Conservation (phyloP, 2,888 invertebrate species). For the Helobdella robusta region DNA sequence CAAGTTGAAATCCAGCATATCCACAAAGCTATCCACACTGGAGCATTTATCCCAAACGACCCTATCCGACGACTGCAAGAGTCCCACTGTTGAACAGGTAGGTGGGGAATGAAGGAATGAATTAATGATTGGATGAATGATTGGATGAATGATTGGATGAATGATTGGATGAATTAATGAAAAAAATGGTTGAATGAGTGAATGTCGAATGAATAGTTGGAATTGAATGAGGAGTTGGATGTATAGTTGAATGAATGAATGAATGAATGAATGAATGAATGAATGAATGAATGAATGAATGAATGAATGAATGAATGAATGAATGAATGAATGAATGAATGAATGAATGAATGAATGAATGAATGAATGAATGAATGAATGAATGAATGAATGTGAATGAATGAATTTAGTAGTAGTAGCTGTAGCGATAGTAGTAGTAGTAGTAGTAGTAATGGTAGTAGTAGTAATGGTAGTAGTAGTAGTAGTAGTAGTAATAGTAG, state of each 20-base stretch:
- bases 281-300: too few species aligned
- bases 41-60: slow-evolving; percentile 30
- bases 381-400: not conserved
- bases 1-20: slow-evolving; percentile 50
- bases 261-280: not conserved
- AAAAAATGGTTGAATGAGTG: too few species aligned
- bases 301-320: too few species aligned
- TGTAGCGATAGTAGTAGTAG: slow-evolving; percentile 11
- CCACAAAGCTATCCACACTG: slow-evolving; percentile 30
- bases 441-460: slow-evolving; percentile 16
- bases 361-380: not conserved
- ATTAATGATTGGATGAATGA: not conserved
- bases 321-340: too few species aligned
- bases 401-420: too few species aligned
- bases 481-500: slow-evolving; percentile 18
- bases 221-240: not conserved
- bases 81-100: slow-evolving; percentile 48
- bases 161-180: not conserved
- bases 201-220: too few species aligned
- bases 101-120: not conserved
- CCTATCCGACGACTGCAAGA: slow-evolving; percentile 40
- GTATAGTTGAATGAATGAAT: not conserved
- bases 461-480: slow-evolving; percentile 16
- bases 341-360: slow-evolving; percentile 9
- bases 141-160: not conserved